Evolutionary conservation across 2,888 invertebrate genomes (phyloP).

Genomic region (Dynastes grantii): DNA sequence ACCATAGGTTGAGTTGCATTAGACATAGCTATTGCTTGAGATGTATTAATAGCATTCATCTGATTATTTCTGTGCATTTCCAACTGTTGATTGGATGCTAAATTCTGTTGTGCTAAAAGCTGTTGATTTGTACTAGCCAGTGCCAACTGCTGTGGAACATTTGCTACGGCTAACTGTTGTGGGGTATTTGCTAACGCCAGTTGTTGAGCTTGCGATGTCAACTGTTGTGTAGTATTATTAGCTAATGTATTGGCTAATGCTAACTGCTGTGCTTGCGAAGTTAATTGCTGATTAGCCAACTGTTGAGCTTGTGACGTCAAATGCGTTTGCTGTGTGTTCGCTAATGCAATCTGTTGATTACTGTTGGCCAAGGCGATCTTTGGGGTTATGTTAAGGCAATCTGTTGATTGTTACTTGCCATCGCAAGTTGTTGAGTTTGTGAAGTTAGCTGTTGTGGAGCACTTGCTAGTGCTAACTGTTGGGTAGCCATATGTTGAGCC

Average conservation of each 20-base stretch:
- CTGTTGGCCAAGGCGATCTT: slow-evolving; percentile 60
- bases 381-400: too few species aligned
- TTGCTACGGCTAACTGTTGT: slow-evolving; percentile 64
- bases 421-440: slow-evolving; percentile 65
- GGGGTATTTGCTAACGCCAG: slow-evolving; percentile 64
- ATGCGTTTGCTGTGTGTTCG: slow-evolving; percentile 57
- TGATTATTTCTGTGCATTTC: slow-evolving; percentile 66
- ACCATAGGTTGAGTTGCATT: slow-evolving; percentile 77
- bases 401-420: slow-evolving; percentile 61
- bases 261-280: slow-evolving; percentile 59
- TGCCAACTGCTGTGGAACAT: slow-evolving; percentile 65
- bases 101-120: slow-evolving; percentile 65
- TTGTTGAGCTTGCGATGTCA: slow-evolving; percentile 64
- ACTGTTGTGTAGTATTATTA: slow-evolving; percentile 61
- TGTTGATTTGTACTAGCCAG: slow-evolving; percentile 63
- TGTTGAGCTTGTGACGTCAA: slow-evolving; percentile 58
- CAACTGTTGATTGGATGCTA: slow-evolving; percentile 64
- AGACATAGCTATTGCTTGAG: slow-evolving; percentile 75
- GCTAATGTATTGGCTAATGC: slow-evolving; percentile 58
- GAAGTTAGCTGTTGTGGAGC: slow-evolving; percentile 64
- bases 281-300: slow-evolving; percentile 60
- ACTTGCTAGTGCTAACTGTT: slow-evolving; percentile 61
- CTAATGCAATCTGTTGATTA: slow-evolving; percentile 64
- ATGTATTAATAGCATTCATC: slow-evolving; percentile 70
- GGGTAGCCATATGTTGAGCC: slow-evolving; percentile 62